These are phyloP conservation scores for Morone chrysops DNA, from an alignment of 2,113 vertebrate species.

Conservation along the genomic window DNA sequence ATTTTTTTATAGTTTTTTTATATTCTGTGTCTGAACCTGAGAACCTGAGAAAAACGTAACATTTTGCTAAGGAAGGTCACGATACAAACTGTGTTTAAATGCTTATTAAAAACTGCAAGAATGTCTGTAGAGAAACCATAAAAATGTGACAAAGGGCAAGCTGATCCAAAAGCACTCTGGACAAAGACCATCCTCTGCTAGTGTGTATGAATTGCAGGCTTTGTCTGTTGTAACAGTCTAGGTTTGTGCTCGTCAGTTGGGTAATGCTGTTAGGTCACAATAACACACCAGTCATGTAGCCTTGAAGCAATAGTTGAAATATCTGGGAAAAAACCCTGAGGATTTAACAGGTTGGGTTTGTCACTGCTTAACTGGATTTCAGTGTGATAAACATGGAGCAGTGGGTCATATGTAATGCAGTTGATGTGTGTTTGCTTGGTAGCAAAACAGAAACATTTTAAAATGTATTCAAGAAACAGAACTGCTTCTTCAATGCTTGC, in stretches of 20 bases:
- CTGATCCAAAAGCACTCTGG: conserved; percentile 20
- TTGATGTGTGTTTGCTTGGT: not conserved
- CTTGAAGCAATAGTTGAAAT: not conserved
- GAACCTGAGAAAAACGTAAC: not conserved
- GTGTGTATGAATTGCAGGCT: conserved; percentile 63
- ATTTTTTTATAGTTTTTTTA: not conserved
- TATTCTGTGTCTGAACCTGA: not conserved
- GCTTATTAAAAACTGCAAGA: not conserved
- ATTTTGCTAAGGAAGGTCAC: not conserved
- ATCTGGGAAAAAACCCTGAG: not conserved
- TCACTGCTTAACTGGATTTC: not conserved
- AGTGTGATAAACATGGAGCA: not conserved
- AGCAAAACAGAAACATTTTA: not conserved
- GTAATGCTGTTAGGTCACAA: conserved; percentile 42
- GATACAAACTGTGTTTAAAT: not conserved
- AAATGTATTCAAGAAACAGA: not conserved
- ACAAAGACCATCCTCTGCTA: conserved; percentile 67
- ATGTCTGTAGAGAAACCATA: not conserved
- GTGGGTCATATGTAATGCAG: not conserved
- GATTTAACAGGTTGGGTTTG: not conserved
- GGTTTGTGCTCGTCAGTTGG: conserved; percentile 47
- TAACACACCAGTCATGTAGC: conserved; percentile 4
- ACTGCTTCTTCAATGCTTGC: not conserved
- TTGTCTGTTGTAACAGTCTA: conserved; percentile 68
- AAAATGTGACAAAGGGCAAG: conserved; percentile 25